Percentiles rank a stretch among this genome's conserved stretches.
Evolutionary conservation across 2,797 vertebrate genomes (phyloP).

Genomic region (Adrianichthys oophorus): DNA sequence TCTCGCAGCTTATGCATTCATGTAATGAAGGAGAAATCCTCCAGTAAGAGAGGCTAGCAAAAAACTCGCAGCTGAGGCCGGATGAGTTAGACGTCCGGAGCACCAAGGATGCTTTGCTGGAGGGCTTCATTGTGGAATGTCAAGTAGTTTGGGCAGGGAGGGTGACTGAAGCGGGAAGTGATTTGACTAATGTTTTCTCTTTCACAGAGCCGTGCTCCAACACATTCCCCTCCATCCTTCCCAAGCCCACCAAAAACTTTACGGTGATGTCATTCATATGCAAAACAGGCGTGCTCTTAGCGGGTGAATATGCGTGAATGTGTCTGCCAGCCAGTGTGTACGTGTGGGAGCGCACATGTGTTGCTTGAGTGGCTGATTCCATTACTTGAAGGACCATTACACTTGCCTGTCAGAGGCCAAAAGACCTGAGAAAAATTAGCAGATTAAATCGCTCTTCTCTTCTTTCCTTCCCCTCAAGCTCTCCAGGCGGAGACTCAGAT

Average conservation of each 20-base stretch:
- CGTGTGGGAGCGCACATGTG: constrained; percentile 54
- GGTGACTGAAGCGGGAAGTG: constrained; percentile 67
- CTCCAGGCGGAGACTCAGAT: constrained; percentile 21
- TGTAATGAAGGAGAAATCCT: constrained; percentile 31
- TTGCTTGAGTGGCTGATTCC: constrained; percentile 79
- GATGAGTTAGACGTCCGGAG: constrained; percentile 39
- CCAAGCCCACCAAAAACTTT: constrained; percentile 62
- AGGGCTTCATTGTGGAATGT: constrained; percentile 65
- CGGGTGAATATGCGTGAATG: constrained; percentile 49
- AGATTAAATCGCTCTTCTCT: constrained; percentile 66
- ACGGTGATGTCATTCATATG: constrained; percentile 77
- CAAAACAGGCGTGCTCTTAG: constrained; percentile 72
- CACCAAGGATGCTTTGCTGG: constrained; percentile 39
- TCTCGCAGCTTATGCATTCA: constrained; percentile 30
- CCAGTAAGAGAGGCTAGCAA: constrained; percentile 26
- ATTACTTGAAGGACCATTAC: constrained; percentile 80
- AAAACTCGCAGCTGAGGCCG: constrained; percentile 29
- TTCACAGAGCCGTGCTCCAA: constrained; percentile 42
- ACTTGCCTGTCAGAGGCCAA: constrained; percentile 77
- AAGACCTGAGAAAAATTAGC: constrained; percentile 76
- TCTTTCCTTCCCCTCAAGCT: constrained; percentile 3
- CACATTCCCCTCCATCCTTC: constrained; percentile 40
- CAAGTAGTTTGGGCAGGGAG: constrained; percentile 58
- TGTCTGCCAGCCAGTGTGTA: constrained; percentile 27
- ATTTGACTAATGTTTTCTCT: constrained; percentile 73